Evolutionary conservation across 1,140 invertebrate genomes (phyloP).

Genomic region (Thrips palmi): DNA sequence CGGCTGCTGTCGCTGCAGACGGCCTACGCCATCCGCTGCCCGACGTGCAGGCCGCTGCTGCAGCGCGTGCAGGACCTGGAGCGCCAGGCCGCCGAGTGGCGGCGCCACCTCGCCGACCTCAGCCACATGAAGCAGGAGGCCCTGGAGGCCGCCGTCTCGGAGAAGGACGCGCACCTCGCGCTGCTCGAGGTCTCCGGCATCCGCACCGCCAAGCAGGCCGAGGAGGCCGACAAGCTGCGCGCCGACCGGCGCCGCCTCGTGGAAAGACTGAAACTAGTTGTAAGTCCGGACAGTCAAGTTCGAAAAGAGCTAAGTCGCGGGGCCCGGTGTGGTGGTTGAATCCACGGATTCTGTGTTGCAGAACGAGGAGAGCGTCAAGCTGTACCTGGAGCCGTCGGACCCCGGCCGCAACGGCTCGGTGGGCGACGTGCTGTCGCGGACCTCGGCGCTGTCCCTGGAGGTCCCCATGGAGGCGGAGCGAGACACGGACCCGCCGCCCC

Average conservation of each 20-base stretch:
- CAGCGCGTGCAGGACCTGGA: conserved; percentile 36
- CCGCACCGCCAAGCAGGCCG: conserved; percentile 38
- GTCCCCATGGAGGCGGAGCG: too few species aligned
- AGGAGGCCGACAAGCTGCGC: conserved; percentile 39
- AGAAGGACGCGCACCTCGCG: conserved; percentile 71
- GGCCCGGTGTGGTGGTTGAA: not conserved
- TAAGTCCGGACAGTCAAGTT: too few species aligned
- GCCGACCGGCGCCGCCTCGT: conserved; percentile 39
- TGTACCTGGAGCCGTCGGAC: too few species aligned
- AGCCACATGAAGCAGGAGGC: conserved; percentile 72
- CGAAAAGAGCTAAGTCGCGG: not conserved
- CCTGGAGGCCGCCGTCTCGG: conserved; percentile 58
- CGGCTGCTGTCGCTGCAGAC: conserved; percentile 45
- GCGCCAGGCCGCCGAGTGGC: conserved; percentile 34
- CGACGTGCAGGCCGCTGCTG: conserved; percentile 40
- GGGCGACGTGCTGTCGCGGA: too few species aligned
- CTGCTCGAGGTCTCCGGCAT: conserved; percentile 60
- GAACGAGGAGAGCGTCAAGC: not conserved
- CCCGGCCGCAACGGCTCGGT: too few species aligned
- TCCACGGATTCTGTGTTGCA: not conserved
- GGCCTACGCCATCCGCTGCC: conserved; percentile 40
- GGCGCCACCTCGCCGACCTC: conserved; percentile 50
- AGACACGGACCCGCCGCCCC: too few species aligned
- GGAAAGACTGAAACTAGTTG: conserved; percentile 47
- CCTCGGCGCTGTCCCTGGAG: too few species aligned